Percentiles rank a stretch among this genome's conserved stretches.
Conservation (phyloP, 2,113 vertebrate species). For the Planiliza haematocheilus region DNA sequence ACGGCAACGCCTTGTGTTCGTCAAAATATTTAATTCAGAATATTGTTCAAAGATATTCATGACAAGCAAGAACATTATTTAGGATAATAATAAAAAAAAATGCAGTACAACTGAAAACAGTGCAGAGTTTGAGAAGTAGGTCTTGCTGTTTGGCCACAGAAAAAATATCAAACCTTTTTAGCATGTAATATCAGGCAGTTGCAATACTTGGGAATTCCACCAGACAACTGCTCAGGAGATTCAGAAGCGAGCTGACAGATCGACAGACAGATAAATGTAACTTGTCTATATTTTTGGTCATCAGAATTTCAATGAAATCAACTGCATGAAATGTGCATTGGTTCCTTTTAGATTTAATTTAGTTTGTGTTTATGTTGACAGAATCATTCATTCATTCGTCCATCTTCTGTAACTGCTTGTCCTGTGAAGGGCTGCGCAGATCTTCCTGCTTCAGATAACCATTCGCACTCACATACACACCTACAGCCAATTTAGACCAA, state of each 20-base stretch:
- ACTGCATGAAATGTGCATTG: conserved; percentile 3
- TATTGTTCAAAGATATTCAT: conserved; percentile 10
- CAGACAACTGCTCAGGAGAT: neutral
- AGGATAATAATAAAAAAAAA: neutral
- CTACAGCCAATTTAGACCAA: too few relatives aligned
- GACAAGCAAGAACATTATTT: conserved; percentile 13
- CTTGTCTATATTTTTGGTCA: neutral
- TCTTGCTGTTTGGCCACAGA: conserved; percentile 8
- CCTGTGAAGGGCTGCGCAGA: too few relatives aligned
- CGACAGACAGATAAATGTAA: neutral
- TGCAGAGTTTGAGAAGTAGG: neutral
- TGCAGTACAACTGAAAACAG: neutral
- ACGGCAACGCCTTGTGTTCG: conserved; percentile 56
- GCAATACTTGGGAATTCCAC: neutral
- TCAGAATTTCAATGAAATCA: conserved; percentile 1
- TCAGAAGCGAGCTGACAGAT: too few relatives aligned
- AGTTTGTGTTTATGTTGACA: too few relatives aligned
- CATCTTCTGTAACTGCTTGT: too few relatives aligned
- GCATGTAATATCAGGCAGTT: neutral
- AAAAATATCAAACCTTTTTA: neutral
- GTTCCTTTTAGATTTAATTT: too few relatives aligned
- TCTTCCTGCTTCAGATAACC: too few relatives aligned
- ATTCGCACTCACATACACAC: too few relatives aligned
- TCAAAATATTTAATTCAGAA: conserved; percentile 57
- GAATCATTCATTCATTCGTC: too few relatives aligned